Percentiles rank a stretch among this genome's conserved stretches.
These are phyloP conservation scores for Cerastis leucographa DNA, from an alignment of 2,888 invertebrate species.

Conservation along the genomic window DNA sequence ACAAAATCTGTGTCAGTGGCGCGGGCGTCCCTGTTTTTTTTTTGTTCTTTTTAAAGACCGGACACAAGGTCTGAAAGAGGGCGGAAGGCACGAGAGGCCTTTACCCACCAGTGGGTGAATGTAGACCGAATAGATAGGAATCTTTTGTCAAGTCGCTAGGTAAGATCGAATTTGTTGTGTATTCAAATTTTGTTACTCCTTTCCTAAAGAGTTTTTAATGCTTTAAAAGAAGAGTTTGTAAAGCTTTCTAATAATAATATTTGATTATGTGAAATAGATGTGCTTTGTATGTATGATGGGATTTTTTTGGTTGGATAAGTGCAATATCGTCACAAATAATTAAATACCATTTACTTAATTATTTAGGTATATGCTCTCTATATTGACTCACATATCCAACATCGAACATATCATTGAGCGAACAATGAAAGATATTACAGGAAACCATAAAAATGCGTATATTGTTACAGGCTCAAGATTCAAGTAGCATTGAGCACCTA, in stretches of 20 bases:
- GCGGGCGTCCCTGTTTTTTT: slow-evolving; percentile 28
- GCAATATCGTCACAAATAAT: neutral
- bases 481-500: slow-evolving; percentile 42
- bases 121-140: slow-evolving; percentile 57
- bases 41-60: slow-evolving; percentile 56
- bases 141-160: slow-evolving; percentile 49
- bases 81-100: slow-evolving; percentile 56
- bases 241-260: neutral
- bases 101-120: slow-evolving; percentile 38
- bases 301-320: neutral
- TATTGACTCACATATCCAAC: neutral
- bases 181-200: slow-evolving; percentile 23
- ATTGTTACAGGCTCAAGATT: slow-evolving; percentile 33
- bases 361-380: no score
- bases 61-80: slow-evolving; percentile 44
- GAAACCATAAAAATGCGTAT: slow-evolving; percentile 40
- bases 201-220: neutral
- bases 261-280: slow-evolving; percentile 8
- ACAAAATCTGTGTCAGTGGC: slow-evolving; percentile 51
- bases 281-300: neutral
- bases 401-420: neutral
- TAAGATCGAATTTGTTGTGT: slow-evolving; percentile 44
- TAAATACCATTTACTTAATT: no score
- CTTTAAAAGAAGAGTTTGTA: neutral
- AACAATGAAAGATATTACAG: slow-evolving; percentile 22